Base-by-base conservation (phyloP, 2,888 invertebrate species). In the Drosophila imparisetae region DNA sequence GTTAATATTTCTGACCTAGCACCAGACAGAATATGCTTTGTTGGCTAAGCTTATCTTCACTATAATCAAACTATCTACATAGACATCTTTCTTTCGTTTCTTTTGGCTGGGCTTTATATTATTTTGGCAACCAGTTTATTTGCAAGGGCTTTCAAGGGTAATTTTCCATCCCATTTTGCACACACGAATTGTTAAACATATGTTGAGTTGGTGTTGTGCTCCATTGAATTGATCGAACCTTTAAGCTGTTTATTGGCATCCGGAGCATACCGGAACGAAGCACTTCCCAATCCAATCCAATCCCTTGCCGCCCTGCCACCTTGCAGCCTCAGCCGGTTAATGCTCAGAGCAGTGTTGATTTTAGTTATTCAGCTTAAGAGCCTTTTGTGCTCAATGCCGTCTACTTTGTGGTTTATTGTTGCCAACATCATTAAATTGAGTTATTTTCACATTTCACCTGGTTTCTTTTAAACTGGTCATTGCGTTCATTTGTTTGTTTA, bases 171-270 rank as follows among this genome's bases (percentile, higher is more conserved):
- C n/a, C 30, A 78, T 69, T 75, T 74, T 78, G 66, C 70, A 83
- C 86, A 83, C 83, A 80, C 81, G 86, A 83, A 70, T 75, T 74
- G 86, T 38, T 69, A 58, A 76, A 75, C 85, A 83, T 75, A 85
- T 83, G 83, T 75, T 67, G 36, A 66, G 27, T 60, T 57, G 29
- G 49, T 49, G 65, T 50, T 80, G 66, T 63, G 83, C 71, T 74
- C 42, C 70, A 80, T 58, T 83, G 78, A 58, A 49, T 71, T 66
- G 66, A 66, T 66, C 61, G 69, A 69, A 78, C 68, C 68, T 71
- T 71, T 78, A 68, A 75, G 58, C 61, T 52, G 48, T 71, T 78
- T 78, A 83, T 74, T 72, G 80, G 66, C 72, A 68, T 52, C 34
- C 68, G 40, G 36, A 50, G 30, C 18, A 50, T 11, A 59, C 15